Base-by-base conservation (phyloP, 2,797 vertebrate genomes). In the Enteromius thamalakanensis region DNA sequence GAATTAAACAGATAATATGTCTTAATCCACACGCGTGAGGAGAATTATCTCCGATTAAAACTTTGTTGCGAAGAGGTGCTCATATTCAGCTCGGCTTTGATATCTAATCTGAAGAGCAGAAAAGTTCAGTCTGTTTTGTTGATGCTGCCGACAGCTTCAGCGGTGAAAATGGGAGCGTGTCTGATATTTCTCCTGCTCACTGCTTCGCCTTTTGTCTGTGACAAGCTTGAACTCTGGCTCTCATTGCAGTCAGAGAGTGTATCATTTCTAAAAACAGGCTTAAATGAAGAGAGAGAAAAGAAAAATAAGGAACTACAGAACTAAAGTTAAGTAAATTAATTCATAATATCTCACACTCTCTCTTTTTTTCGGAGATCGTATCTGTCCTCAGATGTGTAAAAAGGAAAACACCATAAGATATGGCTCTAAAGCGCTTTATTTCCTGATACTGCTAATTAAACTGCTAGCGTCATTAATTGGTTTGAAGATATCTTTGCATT, bases 371-470 rank as follows among this genome's bases (percentile, higher is more conserved):
- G 69, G 70, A 92, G 93, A 94, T 95, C 89, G 82, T 91, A 95
- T 96, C 94, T 92, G 89, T 91, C 90, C 84, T 94, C 91, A 94
- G 94, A 95, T 94, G 92, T 95, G 91, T 93, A 90, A 92, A 94
- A 94, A 93, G 91, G 74, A 81, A 87, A 87, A 94, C 94, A 93
- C 90, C 90, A 91, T 92, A 88, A 91, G 92, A 95, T 95, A 94
- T 91, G 92, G 87, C 91, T 93, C 92, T 87, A 90, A 93, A 93
- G 90, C 91, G 90, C 91, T 93, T 95, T 95, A 94, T 93, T 94
- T 92, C 90, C 90, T 92, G 94, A 95, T 95, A 95, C 90, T 91
- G 90, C 91, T 95, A 96, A 95, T 96, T 95, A 95, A 96, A 94
- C 94, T 94, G 94, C 92, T 92, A 92, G 92, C 93, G 89, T 94